Evolutionary conservation across 2,113 vertebrate species (phyloP).

Genomic region (Ciconia boyciana): DNA sequence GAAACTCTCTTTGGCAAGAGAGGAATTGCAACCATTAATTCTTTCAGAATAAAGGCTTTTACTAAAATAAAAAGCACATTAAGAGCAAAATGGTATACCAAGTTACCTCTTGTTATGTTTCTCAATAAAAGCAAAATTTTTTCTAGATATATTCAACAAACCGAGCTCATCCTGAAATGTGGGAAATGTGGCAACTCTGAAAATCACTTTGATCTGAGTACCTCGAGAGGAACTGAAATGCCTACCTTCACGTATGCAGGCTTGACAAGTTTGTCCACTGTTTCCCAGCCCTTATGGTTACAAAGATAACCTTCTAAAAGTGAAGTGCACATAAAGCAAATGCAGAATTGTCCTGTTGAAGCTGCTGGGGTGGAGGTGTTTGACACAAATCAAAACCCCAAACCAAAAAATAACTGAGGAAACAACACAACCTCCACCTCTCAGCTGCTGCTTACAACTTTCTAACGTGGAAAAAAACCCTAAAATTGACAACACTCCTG

Average conservation of each 20-base stretch:
- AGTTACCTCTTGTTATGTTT: not conserved
- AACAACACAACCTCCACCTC: not conserved
- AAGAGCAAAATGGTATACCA: not conserved
- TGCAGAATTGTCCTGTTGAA: not conserved
- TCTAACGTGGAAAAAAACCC: not conserved
- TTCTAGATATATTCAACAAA: not conserved
- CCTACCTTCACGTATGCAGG: not conserved
- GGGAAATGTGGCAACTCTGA: not conserved
- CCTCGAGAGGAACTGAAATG: not conserved
- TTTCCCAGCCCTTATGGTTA: not conserved
- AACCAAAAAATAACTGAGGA: not conserved
- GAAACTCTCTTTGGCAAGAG: not conserved
- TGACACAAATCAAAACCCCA: conserved; percentile 7
- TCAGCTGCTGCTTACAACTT: not conserved
- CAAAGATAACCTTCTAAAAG: not conserved
- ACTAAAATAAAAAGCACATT: not conserved
- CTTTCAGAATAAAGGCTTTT: not conserved
- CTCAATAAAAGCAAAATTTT: not conserved
- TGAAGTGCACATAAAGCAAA: not conserved
- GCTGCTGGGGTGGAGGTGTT: not conserved
- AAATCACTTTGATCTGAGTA: not conserved
- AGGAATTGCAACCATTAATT: not conserved
- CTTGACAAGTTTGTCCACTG: not conserved
- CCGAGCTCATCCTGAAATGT: not conserved
- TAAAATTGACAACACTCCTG: not conserved